phyloP scores from a whole-genome alignment of 2,888 invertebrate species.

The Alsophila aescularia region DNA sequence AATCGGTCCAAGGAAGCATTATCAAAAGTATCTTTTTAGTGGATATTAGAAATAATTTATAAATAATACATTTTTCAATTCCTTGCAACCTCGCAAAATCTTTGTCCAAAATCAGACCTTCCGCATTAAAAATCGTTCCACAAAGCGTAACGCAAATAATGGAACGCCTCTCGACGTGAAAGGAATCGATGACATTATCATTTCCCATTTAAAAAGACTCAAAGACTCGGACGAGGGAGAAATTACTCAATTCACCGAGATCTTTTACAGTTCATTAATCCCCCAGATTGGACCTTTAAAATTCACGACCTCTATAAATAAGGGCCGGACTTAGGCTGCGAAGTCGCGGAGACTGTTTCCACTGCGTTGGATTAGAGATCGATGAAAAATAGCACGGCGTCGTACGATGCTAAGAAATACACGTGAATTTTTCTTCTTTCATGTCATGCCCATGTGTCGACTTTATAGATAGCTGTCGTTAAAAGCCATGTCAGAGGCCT shows the following conservation, averaged over 20 bases:
- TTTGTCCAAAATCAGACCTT: constrained; percentile 20
- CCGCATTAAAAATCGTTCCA: constrained; percentile 29
- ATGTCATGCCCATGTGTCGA: too few relatives aligned
- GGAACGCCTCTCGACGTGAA: constrained; percentile 13
- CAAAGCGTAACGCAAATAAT: constrained; percentile 25
- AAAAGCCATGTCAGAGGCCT: too few relatives aligned
- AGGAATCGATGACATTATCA: constrained; percentile 58
- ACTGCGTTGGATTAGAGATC: not conserved
- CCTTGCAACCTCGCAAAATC: constrained; percentile 11
- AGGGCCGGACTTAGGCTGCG: constrained; percentile 45
- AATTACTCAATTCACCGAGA: constrained; percentile 73
- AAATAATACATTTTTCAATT: constrained; percentile 5
- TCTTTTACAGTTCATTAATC: constrained; percentile 80
- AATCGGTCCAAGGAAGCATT: too few relatives aligned
- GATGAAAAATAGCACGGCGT: not conserved
- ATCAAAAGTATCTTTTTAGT: too few relatives aligned
- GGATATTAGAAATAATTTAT: too few relatives aligned
- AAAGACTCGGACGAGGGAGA: constrained; percentile 48
- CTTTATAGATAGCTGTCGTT: too few relatives aligned
- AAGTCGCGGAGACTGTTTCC: constrained; percentile 21
- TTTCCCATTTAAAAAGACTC: constrained; percentile 61
- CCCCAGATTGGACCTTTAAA: constrained; percentile 70
- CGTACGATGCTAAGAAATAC: too few relatives aligned
- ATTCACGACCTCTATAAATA: constrained; percentile 64
- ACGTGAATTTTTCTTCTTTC: too few relatives aligned